Percentiles rank a stretch among this genome's conserved stretches.
phyloP scores from a whole-genome alignment of 2,888 invertebrate species.

The Anoplius nigerrimus region DNA sequence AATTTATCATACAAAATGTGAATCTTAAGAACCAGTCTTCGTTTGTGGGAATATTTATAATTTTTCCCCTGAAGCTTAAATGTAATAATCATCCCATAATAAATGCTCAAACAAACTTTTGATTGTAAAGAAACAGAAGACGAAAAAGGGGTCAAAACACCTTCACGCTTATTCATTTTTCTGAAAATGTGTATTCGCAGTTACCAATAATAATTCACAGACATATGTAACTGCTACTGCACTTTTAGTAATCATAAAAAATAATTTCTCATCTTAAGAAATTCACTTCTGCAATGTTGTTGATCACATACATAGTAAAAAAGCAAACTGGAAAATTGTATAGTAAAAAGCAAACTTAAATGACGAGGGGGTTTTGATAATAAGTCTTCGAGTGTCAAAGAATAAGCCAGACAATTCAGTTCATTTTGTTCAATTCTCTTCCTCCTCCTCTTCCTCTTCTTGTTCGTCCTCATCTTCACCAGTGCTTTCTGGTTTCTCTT shows the following conservation, averaged over 20 bases:
- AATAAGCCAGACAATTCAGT: slow-evolving; percentile 40
- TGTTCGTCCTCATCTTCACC: slow-evolving; percentile 73
- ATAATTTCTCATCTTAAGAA: background rate
- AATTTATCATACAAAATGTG: slow-evolving; percentile 33
- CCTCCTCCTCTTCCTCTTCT: slow-evolving; percentile 73
- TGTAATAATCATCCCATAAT: background rate
- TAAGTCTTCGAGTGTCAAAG: slow-evolving; percentile 44
- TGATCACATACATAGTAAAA: slow-evolving; percentile 19
- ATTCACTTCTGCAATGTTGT: slow-evolving; percentile 18
- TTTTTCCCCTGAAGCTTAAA: background rate
- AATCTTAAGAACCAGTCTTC: slow-evolving; percentile 30
- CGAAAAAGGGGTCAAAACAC: too few relatives aligned
- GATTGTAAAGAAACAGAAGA: too few relatives aligned
- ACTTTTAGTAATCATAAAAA: background rate
- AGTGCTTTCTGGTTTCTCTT: slow-evolving; percentile 73
- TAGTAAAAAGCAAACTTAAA: slow-evolving; percentile 44
- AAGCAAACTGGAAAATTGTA: too few relatives aligned
- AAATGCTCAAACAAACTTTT: too few relatives aligned
- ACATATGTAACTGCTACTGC: too few relatives aligned
- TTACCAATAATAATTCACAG: too few relatives aligned
- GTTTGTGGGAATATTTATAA: too few relatives aligned
- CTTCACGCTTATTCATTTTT: too few relatives aligned
- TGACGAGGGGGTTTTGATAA: slow-evolving; percentile 17
- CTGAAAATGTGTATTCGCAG: too few relatives aligned
- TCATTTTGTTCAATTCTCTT: slow-evolving; percentile 59